Conservation (phyloP, 2,113 vertebrate species). For the Orcinus orca region DNA sequence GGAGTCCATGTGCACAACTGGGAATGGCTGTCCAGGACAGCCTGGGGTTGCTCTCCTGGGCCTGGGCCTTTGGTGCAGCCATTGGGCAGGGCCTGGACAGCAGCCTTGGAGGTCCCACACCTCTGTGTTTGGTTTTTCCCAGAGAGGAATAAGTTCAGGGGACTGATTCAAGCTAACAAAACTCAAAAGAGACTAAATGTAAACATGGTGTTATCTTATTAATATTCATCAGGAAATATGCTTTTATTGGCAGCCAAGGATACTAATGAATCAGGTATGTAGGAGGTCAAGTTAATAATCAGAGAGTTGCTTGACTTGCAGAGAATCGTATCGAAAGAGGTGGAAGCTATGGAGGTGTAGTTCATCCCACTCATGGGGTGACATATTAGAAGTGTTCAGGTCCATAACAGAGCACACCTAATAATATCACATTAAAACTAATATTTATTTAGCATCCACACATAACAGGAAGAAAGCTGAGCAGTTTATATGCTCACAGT, state of each 20-base stretch:
- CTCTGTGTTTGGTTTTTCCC: not conserved
- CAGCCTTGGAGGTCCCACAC: not conserved
- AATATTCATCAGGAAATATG: not conserved
- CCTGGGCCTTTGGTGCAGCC: accelerated
- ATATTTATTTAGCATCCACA: not conserved
- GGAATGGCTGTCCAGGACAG: not conserved
- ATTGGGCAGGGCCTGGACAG: accelerated
- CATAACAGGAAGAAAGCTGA: not conserved
- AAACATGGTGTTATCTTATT: not conserved
- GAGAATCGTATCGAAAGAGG: not conserved
- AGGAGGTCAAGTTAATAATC: not conserved
- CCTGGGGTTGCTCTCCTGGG: accelerated
- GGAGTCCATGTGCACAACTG: not conserved
- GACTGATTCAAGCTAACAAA: not conserved
- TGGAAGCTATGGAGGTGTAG: not conserved
- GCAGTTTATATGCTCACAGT: not conserved
- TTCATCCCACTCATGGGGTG: not conserved
- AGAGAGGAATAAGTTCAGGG: not conserved
- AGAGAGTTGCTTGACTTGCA: not conserved
- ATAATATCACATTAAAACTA: not conserved
- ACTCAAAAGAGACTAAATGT: not conserved
- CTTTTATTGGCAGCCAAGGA: not conserved
- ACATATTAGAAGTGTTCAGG: not conserved
- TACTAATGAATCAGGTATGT: not conserved
- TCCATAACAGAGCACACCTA: not conserved